Conservation (phyloP, 2,113 vertebrate species). For the Grus americana region DNA sequence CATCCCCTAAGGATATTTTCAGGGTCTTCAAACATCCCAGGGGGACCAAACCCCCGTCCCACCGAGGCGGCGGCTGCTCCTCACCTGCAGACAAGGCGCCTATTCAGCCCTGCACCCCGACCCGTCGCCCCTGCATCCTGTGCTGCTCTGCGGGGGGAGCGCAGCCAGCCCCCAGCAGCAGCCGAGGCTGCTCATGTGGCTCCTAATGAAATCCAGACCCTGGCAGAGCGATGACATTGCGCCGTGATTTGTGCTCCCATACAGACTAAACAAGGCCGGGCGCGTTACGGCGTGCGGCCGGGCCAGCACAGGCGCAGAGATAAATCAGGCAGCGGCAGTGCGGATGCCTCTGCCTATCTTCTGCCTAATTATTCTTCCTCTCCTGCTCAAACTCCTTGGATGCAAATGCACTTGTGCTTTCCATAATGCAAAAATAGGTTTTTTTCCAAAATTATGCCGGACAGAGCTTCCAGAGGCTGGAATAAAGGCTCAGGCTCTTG, state of each 20-base stretch:
- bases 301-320: not conserved
- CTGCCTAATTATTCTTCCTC: not conserved
- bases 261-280: conserved; percentile 65
- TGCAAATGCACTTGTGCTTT: rapidly evolving
- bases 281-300: rapidly evolving
- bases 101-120: conserved; percentile 66
- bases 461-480: not conserved
- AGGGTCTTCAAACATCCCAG: not conserved
- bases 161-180: conserved; percentile 18
- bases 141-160: conserved; percentile 38
- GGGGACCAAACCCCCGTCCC: not conserved
- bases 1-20: not conserved
- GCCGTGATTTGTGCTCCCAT: conserved; percentile 47
- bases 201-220: conserved; percentile 77
- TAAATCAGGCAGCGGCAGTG: not conserved
- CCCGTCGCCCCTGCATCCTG: conserved; percentile 67
- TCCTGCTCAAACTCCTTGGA: not conserved
- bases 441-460: not conserved
- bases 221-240: conserved; percentile 38
- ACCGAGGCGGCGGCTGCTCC: conserved; percentile 32
- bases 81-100: conserved; percentile 65
- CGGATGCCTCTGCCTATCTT: not conserved
- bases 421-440: not conserved
- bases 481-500: not conserved
- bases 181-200: conserved; percentile 68